Evolutionary conservation across 2,888 invertebrate species (phyloP), one percentile per base, ranked within the genome.

Genomic region (Geophilus truncorum): DNA sequence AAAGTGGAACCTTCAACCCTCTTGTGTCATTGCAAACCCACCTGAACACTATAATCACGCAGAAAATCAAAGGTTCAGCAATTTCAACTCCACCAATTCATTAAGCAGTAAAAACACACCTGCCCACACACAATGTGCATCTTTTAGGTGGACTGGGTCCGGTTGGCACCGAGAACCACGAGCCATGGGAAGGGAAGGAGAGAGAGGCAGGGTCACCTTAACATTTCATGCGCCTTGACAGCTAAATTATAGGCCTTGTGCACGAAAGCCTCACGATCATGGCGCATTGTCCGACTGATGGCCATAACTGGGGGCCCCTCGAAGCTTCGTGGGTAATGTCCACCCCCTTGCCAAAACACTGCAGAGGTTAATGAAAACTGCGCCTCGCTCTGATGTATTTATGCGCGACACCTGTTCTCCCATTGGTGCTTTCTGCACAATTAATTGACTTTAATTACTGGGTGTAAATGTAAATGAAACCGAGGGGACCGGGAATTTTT

Each of bases 191-290:
- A 77, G 77, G 36, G 77, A 77, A 77, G 36, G 77, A 77, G 34
- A 70, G 70, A 77, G 77, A 77, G 77, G 79, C 62, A 51, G 79
- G 79, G 79, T 79, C 79, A 79, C 36, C 79, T 79, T 79, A 79
- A 79, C 79, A 79, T 79, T 62, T 79, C 79, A 79, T 79, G 62
- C 62, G 28, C 57, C 62, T 28, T 79, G 79, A 79, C 79, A 79
- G 79, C 36, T 32, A 79, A 79, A 79, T 79, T 79, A 79, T 79
- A 79, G 70, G 25, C 28, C 79, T 28, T 32, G 62, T 32, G 62
- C 79, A 40, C 62, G 57, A 32, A 28, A 25, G 62, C 36, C 32
- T 79, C 79, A 79, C 79, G 79, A 62, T 79, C 62, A 30, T 30
- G 62, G 36, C 45, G 62, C 79, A 30, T 79, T 79, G 79, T 79